Evolutionary conservation across 2,113 vertebrate genomes (phyloP).

Genomic region (Ciconia boyciana): DNA sequence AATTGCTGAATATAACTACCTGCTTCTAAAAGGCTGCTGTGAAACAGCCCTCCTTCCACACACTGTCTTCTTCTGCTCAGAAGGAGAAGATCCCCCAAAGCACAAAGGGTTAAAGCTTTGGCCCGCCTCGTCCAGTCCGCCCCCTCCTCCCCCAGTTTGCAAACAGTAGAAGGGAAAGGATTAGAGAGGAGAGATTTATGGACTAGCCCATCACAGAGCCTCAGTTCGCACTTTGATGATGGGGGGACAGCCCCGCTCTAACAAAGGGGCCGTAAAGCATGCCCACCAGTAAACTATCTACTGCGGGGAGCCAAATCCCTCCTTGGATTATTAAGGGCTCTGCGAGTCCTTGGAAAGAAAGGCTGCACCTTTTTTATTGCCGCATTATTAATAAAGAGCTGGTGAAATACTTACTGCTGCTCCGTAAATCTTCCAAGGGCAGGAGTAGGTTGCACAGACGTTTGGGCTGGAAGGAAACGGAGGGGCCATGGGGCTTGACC

Average conservation of each 20-base stretch:
- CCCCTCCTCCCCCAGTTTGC: neutral
- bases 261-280: constrained; percentile 32
- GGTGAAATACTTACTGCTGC: constrained; percentile 29
- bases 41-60: neutral
- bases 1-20: neutral
- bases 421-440: constrained; percentile 40
- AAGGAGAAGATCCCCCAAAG: neutral
- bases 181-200: constrained; percentile 53
- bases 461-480: neutral
- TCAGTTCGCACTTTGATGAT: constrained; percentile 20
- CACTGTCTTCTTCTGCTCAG: neutral
- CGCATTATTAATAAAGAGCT: constrained; percentile 44
- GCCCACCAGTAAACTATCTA: constrained; percentile 12
- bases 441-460: neutral
- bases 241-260: neutral
- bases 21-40: neutral
- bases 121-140: neutral
- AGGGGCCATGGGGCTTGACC: neutral
- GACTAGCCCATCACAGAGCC: neutral
- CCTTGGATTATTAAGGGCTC: constrained; percentile 17
- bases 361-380: constrained; percentile 38
- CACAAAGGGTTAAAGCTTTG: constrained; percentile 17
- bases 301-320: constrained; percentile 35
- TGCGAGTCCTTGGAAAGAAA: neutral
- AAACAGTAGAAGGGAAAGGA: constrained; percentile 29